Base-by-base conservation (phyloP, 1,140 invertebrate species). In the Nylanderia fulva region DNA sequence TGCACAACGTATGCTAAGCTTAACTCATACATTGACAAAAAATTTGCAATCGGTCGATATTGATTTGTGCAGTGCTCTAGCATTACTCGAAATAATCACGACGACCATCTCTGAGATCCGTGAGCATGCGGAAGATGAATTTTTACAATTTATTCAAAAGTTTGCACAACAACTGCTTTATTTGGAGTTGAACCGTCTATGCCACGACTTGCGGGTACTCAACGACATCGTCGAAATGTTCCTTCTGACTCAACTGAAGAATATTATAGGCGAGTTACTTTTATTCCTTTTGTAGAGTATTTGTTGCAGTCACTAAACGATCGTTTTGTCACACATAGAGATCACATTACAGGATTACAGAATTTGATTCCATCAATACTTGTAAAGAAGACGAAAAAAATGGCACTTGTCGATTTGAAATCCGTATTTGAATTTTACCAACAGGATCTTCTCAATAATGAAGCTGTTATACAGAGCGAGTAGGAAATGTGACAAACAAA, bases 381-480 rank as follows among this genome's bases (percentile, higher is more conserved):
- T 61, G 27, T 61, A 29, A 61, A 61, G n/a, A n/a, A 27, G 13
- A 64, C n/a, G 61, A 18, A 64, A 64, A 64, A 64, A 6, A 64
- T 36, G n/a, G 33, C 5, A 64, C 39, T 64, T 13, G 61, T 18
- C 18, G 33, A 64, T 64, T 64, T 64, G 33, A 64, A 39, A 39
- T 13, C 61, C 2, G 33, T n/a, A 18, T 6, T 64, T 9, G 29
- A 64, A 29, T 64, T 64, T 64, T 64, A 64, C 6, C 61, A 18
- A 61, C 24, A 61, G 39, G 61, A 64, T 64, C 61, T 64, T 39
- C 33, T 64, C 18, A 64, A 39, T n/a, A 64, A 61, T 39, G n/a
- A 64, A 2, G 33, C 61, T 64, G 39, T 64, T 64, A 6, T 64
- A 36, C 33, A 64, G 15, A 18, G 61, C 7, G 61, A 64, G 61